Evolutionary conservation across 1,140 invertebrate genomes (phyloP), one percentile per base, ranked within the genome.

Genomic region (Trichonephila clavipes): DNA sequence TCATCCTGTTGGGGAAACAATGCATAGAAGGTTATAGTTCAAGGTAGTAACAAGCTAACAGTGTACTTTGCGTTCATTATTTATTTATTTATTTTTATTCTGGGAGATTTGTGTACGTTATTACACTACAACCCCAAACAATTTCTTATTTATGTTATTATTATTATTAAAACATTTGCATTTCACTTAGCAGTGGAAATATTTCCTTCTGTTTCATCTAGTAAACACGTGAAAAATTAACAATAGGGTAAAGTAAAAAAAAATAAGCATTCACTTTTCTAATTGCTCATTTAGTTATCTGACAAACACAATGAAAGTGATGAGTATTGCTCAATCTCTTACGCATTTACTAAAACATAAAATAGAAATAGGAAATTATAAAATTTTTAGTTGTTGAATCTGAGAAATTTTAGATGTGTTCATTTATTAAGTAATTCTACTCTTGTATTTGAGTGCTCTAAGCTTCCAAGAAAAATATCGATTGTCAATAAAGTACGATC

Each of bases 91-190:
- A 51, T 51, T 85, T 44, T 85, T 59, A 85, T 85, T 85, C 51
- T 85, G 4, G 4, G 44, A 85, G 8, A 85, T 85, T 85, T 85
- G 44, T 85, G 59, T 59, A 85, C 51, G 21, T 14, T 85, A 58
- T 59, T 85, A 19, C 58, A 85, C n/a, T 85, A 19, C 58, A 5
- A 10, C 1, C 19, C 44, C 24, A 51, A 59, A 44, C 58, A 85
- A 59, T 85, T 85, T 18, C 44, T 85, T 24, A 85, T 85, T 85
- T 19, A 85, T 85, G 12, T 59, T 58, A 59, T 58, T 34, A 85
- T 58, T 85, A 51, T 59, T 58, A 59, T 58, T 34, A 85, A 85
- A 18, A 21, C 24, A 85, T 85, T 85, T 85, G 82, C 82, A 85
- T 85, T 58, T 83, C 19, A 58, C 44, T n/a, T 24, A 21, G 44